A percentile compares a stretch with the other conserved stretches of the same genome.
Conservation (phyloP, 1,140 invertebrate species). For the Penaeus vannamei region DNA sequence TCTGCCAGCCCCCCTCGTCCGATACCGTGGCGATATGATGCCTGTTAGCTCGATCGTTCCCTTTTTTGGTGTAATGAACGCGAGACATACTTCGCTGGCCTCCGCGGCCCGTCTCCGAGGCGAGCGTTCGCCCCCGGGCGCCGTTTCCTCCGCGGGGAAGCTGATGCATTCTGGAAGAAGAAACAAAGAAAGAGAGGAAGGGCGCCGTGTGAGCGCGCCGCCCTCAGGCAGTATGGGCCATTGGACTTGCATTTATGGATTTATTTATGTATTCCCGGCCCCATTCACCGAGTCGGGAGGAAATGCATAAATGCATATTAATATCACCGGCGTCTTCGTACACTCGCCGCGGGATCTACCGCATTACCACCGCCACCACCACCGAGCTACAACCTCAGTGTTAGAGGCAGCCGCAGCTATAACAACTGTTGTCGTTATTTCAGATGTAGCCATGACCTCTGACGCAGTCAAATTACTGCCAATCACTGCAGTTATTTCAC, state of each 20-base stretch:
- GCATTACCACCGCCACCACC: background rate
- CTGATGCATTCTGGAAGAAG: background rate
- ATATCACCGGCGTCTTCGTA: constrained; percentile 3
- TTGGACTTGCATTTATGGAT: constrained; percentile 33
- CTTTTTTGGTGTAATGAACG: background rate
- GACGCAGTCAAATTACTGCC: too few species aligned
- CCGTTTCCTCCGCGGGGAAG: background rate
- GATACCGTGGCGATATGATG: background rate
- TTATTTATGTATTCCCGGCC: constrained; percentile 31
- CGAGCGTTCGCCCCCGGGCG: background rate
- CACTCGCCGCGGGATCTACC: background rate
- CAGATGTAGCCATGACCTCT: too few species aligned
- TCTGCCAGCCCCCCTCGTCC: background rate
- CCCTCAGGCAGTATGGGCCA: constrained; percentile 21
- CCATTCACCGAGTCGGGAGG: constrained; percentile 27
- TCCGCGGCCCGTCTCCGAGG: too few species aligned
- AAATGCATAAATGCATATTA: constrained; percentile 34
- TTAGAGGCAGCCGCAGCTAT: too few species aligned
- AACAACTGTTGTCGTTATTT: too few species aligned
- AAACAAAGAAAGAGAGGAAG: background rate
- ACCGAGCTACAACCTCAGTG: too few species aligned
- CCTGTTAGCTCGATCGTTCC: background rate
- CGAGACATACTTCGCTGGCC: background rate
- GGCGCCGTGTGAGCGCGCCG: background rate
- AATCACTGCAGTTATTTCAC: too few species aligned